Conservation (phyloP, 2,797 vertebrate genomes). For the Scyliorhinus canicula region DNA sequence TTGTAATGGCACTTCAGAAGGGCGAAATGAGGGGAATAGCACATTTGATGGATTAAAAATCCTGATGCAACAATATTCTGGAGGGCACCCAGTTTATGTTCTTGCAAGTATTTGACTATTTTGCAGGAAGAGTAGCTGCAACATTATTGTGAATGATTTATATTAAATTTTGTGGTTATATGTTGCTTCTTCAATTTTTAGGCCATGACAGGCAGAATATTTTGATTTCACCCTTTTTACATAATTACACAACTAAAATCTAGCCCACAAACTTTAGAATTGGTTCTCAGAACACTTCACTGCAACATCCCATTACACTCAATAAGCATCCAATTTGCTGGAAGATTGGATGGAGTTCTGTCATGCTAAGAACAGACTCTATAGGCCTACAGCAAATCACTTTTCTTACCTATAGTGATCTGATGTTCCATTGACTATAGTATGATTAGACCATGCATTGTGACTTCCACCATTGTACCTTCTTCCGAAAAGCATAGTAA, state of each 20-base stretch:
- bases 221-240: background rate
- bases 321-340: conserved; percentile 15
- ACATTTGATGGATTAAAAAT: background rate
- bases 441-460: conserved; percentile 66
- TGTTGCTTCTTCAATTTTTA: background rate
- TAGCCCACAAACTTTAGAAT: background rate
- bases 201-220: background rate
- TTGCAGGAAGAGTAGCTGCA: background rate
- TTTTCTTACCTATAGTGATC: conserved; percentile 66
- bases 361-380: background rate
- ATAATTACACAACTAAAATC: background rate
- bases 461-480: conserved; percentile 62
- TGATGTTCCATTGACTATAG: conserved; percentile 68
- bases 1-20: background rate
- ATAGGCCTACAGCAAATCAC: conserved; percentile 36
- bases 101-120: background rate
- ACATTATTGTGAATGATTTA: background rate
- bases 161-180: background rate
- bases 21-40: background rate
- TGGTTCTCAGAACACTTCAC: background rate
- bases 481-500: conserved; percentile 56
- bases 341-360: conserved; percentile 14
- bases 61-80: background rate
- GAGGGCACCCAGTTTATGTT: background rate
- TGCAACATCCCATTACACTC: background rate